These are phyloP conservation scores for Aplocera efformata DNA, from an alignment of 2,888 invertebrate genomes.

Conservation along the genomic window DNA sequence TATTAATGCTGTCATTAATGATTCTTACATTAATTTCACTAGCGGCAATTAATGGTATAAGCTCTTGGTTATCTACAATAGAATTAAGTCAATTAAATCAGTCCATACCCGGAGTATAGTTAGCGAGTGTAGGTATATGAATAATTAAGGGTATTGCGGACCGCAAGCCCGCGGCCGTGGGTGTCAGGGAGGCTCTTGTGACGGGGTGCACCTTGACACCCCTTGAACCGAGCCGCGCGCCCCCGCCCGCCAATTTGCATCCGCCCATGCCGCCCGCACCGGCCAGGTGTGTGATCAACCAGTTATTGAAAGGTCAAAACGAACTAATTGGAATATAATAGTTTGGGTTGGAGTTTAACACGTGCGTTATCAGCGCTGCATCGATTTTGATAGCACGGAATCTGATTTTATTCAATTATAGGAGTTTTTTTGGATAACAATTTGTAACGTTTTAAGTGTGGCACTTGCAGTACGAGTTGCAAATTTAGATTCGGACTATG, in stretches of 20 bases:
- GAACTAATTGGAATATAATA: conserved; percentile 34
- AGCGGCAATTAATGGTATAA: conserved; percentile 2
- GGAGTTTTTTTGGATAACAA: no score
- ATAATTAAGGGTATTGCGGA: conserved; percentile 41
- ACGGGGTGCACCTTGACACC: conserved; percentile 48
- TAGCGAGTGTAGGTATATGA: conserved; percentile 37
- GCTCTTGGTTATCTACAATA: conserved; percentile 17
- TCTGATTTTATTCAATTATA: not conserved
- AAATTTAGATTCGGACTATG: no score
- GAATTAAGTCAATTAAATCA: conserved; percentile 19
- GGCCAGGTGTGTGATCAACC: conserved; percentile 43
- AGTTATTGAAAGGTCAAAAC: conserved; percentile 41
- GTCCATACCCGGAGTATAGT: conserved; percentile 25
- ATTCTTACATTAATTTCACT: no score
- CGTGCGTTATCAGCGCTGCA: conserved; percentile 6
- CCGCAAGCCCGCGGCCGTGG: conserved; percentile 30
- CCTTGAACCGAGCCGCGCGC: conserved; percentile 37
- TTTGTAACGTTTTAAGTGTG: no score
- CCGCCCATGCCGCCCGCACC: conserved; percentile 27
- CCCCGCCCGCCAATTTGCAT: conserved; percentile 37
- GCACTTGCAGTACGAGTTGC: no score
- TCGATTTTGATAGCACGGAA: conserved; percentile 6
- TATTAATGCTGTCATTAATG: conserved; percentile 4
- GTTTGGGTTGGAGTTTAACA: conserved; percentile 5
- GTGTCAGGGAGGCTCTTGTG: conserved; percentile 5